Evolutionary conservation across 2,888 invertebrate species (phyloP), one percentile per base, ranked within the genome.

Genomic region (Tillus elongatus): DNA sequence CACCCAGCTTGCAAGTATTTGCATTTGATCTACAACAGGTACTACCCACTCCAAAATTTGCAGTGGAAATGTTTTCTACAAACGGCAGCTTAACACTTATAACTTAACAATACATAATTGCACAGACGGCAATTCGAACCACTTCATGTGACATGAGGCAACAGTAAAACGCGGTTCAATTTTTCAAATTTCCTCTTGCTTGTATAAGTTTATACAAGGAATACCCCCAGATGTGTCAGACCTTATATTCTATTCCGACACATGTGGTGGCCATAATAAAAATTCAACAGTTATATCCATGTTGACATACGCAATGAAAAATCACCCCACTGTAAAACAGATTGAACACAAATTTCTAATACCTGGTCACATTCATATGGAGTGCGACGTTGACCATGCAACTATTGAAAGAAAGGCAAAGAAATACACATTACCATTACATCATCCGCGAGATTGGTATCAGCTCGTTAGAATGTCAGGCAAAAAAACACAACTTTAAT

Each of bases 141-240:
- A 51, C 34, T 52, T 41, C 29, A 55, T 54, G 53, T 58, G 56
- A 50, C 45, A 54, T 36, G 52, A 56, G 41, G 44, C 40, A 9
- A 39, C 45, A n/a, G 46, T 46, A 27, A 44, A 39, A 15, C 38
- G 52, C 40, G 52, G 52, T 9, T 47, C 45, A 14, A 52, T 53
- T 30, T n/a, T n/a, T 8, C 42, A 57, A 39, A 52, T 55, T 24
- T 48, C 42, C 8, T 47, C 45, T 2, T 44, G 45, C 34, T 13
- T 45, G 2, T 45, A 33, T 30, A 39, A 42, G 29, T 33, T 11
- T 27, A 10, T 29, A 30, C 24, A 26, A 8, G 8, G 15, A 38
- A 16, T 41, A 3, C 28, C 6, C n/a, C 14, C 8, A 9, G 28
- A 34, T 4, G 9, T 34, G 9, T 6, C 29, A 28, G 4, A 34